Conservation (phyloP, 2,113 vertebrate species). For the Dicrurus megarhynchus region DNA sequence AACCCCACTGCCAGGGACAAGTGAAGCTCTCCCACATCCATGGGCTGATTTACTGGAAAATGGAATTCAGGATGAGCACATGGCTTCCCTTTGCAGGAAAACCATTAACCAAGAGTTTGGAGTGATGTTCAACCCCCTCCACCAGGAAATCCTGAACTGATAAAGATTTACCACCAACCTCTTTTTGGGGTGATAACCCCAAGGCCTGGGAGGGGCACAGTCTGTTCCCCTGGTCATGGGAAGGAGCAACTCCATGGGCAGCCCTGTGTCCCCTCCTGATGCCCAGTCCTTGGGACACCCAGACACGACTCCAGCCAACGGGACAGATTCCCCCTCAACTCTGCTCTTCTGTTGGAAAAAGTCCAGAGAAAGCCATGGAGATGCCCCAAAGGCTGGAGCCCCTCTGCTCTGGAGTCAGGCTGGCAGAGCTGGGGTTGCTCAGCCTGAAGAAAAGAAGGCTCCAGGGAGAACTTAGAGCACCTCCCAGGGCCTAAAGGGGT, state of each 20-base stretch:
- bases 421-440: background rate
- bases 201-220: background rate
- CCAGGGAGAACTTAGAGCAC: background rate
- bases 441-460: background rate
- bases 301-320: background rate
- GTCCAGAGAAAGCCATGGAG: background rate
- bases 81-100: background rate
- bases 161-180: background rate
- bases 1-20: background rate
- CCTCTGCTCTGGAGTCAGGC: background rate
- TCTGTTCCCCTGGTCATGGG: rapidly evolving
- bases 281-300: background rate
- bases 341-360: background rate
- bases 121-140: background rate
- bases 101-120: background rate
- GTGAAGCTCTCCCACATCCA: background rate
- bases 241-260: background rate
- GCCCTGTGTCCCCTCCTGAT: background rate
- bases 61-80: rapidly evolving
- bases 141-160: background rate
- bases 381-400: background rate
- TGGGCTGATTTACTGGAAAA: background rate
- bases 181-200: background rate
- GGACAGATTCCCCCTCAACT: background rate
- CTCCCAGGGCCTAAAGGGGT: rapidly evolving